Evolutionary conservation across 2,113 vertebrate genomes (phyloP).

Genomic region (Mola mola): DNA sequence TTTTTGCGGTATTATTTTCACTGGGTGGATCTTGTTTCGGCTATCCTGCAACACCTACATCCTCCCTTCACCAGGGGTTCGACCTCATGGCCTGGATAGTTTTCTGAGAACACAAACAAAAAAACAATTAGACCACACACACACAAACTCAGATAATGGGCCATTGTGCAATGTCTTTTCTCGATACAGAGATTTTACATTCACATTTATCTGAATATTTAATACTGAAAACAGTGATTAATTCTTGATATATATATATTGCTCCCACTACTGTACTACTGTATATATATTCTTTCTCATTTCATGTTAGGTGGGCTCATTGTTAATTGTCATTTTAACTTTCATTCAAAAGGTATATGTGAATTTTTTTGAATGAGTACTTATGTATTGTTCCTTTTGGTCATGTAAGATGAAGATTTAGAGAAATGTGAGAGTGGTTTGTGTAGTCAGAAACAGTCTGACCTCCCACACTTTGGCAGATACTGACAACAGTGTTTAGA

Average conservation of each 20-base stretch:
- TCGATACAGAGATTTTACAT: constrained; percentile 13
- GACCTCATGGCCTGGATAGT: constrained; percentile 69
- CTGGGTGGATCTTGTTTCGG: constrained; percentile 55
- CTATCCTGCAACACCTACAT: constrained; percentile 74
- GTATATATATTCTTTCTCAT: no score
- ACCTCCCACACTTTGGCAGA: constrained; percentile 70
- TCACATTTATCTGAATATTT: background rate
- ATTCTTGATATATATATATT: no score
- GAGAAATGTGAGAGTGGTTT: constrained; percentile 59
- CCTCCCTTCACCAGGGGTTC: constrained; percentile 49
- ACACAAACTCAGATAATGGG: constrained; percentile 6
- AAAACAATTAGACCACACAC: constrained; percentile 69
- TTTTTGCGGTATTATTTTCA: constrained; percentile 65
- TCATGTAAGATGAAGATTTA: constrained; percentile 8
- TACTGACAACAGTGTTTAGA: constrained; percentile 39
- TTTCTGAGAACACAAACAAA: constrained; percentile 58
- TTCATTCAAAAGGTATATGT: background rate
- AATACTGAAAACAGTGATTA: no score
- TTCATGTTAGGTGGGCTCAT: no score
- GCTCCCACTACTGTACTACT: no score
- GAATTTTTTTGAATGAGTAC: no score
- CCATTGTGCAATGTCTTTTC: background rate
- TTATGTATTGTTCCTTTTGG: constrained; percentile 14
- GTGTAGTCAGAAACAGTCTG: constrained; percentile 55
- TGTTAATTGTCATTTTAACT: no score